Conservation (phyloP, 2,113 vertebrate species). For the Ellobius talpinus region DNA sequence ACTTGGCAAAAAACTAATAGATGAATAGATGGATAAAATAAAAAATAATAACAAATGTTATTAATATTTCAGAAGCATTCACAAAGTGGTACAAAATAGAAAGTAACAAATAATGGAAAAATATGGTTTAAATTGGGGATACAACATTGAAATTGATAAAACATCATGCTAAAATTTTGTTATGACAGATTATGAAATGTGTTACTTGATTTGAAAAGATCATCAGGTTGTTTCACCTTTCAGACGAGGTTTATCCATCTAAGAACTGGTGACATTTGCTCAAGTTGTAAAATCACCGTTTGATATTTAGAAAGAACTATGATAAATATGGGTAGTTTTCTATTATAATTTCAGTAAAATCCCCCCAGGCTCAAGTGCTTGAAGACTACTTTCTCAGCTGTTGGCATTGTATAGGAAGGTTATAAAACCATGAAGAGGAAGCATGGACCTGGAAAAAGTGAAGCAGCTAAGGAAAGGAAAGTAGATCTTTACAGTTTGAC, state of each 20-base stretch:
- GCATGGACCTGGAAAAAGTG: neutral
- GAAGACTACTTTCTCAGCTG: neutral
- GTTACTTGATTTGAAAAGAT: neutral
- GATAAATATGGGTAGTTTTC: neutral
- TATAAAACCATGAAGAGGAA: neutral
- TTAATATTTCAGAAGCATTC: neutral
- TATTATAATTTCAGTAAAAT: neutral
- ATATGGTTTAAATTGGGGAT: neutral
- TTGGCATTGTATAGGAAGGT: neutral
- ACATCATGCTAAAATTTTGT: neutral
- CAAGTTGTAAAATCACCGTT: neutral
- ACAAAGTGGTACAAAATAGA: neutral
- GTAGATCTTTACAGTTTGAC: no score
- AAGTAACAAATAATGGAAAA: neutral
- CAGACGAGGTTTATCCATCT: neutral
- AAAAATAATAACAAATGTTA: neutral
- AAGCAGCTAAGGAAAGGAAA: no score
- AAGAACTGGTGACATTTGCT: neutral
- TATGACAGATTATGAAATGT: neutral
- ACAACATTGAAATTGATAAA: neutral
- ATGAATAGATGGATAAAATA: no score
- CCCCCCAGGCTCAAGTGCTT: neutral
- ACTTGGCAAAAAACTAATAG: neutral
- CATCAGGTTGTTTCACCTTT: neutral
- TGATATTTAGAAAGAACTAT: constrained; percentile 13